Evolutionary conservation across 1,140 invertebrate genomes (phyloP).

Genomic region (Neodiprion pinetum): DNA sequence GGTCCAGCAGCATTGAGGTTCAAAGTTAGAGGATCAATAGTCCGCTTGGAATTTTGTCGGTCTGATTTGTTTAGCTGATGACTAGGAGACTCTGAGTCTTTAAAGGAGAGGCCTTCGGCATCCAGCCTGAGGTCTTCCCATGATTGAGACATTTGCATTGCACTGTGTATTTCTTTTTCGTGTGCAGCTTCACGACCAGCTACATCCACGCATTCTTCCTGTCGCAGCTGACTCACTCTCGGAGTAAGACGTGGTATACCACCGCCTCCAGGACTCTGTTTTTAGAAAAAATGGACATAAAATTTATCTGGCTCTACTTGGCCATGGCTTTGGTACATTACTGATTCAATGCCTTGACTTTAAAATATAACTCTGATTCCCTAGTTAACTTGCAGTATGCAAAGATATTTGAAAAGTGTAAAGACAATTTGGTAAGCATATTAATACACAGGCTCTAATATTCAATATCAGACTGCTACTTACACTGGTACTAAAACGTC

Average conservation of each 20-base stretch:
- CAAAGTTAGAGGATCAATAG: conserved; percentile 56
- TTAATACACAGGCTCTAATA: conserved; percentile 17
- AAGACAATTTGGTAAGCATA: conserved; percentile 23
- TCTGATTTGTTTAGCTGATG: conserved; percentile 53
- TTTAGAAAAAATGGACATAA: conserved; percentile 30
- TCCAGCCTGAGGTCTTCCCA: conserved; percentile 87
- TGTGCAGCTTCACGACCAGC: conserved; percentile 86
- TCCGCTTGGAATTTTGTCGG: conserved; percentile 48
- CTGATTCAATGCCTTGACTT: conserved; percentile 13
- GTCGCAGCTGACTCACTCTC: conserved; percentile 83
- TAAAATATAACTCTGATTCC: background rate
- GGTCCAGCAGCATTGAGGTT: conserved; percentile 53
- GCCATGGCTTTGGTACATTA: background rate
- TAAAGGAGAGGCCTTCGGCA: conserved; percentile 62
- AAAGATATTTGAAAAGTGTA: conserved; percentile 15
- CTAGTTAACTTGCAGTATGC: background rate
- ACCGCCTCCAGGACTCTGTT: conserved; percentile 52
- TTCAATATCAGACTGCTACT: conserved; percentile 55
- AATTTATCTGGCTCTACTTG: background rate
- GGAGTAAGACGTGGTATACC: conserved; percentile 76
- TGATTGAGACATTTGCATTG: conserved; percentile 90
- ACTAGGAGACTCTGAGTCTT: conserved; percentile 55
- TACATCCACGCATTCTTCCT: conserved; percentile 87
- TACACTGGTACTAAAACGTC: conserved; percentile 86
- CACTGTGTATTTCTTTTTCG: conserved; percentile 85